Conservation (phyloP, 1,140 invertebrate species). For the Drosophila ficusphila region DNA sequence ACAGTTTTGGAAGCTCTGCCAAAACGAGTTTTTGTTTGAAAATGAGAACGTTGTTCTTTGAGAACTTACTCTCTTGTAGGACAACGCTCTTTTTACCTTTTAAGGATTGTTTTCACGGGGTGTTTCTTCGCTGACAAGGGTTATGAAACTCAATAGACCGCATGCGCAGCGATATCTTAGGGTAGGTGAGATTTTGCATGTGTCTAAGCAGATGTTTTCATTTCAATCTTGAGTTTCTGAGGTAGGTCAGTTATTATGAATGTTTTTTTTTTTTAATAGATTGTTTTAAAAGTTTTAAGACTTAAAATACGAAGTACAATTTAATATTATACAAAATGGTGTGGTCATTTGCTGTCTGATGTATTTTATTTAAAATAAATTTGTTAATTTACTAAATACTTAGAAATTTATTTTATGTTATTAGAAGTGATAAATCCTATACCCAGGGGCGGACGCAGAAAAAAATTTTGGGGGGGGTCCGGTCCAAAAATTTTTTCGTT, state of each 20-base stretch:
- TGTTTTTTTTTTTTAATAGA: too few species aligned
- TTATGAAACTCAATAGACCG: conserved; percentile 12
- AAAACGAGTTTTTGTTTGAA: conserved; percentile 35
- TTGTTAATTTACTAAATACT: too few species aligned
- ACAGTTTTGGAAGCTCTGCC: conserved; percentile 15
- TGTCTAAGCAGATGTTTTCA: conserved; percentile 18
- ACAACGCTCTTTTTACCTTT: conserved; percentile 6
- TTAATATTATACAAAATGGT: too few species aligned
- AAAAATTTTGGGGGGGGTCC: too few species aligned
- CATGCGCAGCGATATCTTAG: conserved; percentile 17
- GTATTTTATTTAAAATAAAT: too few species aligned
- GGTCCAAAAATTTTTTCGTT: too few species aligned
- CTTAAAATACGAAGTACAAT: not conserved
- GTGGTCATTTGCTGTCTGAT: too few species aligned
- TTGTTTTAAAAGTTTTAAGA: too few species aligned
- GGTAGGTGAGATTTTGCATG: conserved; percentile 19
- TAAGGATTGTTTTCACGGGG: conserved; percentile 5
- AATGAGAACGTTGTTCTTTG: conserved; percentile 8
- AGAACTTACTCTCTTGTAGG: not conserved
- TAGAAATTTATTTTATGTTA: too few species aligned
- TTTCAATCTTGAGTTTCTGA: not conserved
- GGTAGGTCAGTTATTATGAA: not conserved
- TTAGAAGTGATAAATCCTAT: too few species aligned
- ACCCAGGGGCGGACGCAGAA: too few species aligned
- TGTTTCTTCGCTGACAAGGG: conserved; percentile 16